Evolutionary conservation across 23 tunicate species (phyloP), one percentile per base, ranked within the genome.

Genomic region (Corella eumyota): DNA sequence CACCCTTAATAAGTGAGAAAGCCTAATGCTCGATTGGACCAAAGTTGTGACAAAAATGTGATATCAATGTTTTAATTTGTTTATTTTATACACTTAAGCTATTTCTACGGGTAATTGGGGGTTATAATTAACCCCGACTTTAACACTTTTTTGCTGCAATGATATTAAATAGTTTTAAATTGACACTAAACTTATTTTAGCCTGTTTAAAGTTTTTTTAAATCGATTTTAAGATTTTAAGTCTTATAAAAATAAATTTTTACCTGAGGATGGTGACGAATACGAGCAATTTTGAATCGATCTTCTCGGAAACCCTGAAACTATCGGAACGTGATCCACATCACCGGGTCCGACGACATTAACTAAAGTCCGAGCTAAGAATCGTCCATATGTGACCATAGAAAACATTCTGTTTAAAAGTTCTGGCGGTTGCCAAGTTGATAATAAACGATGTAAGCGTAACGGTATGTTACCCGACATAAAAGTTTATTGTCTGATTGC

Each of bases 301-400:
- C 67, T 62, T 52, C 34, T 53, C 1, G 85, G 61, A 63, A 59
- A 67, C 26, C 69, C 24, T 0, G 81, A 34, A 17, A 67, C 64
- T 45, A 50, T 28, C 25, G 87, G 81, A 50, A 62, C 36, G 50
- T 63, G 34, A 31, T 68, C 65, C 15, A 72, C 67, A 36, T 88
- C 76, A 19, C 80, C 81, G 44, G 77, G 96, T 15, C 71, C 31
- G 6, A 79, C 25, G 2, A 81, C 46, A 56, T 78, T 78, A 1
- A 80, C 88, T 15, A 88, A 31, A 4, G 73, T 77, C 55, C 96
- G 60, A 21, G 81, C 81, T 1, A 78, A 36, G 25, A 77, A 27
- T 24, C 88, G 68, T 17, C 88, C 87, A 63, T 73, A 88, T 11
- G 87, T 61, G 38, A 79, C 63, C 53, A 88, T 69, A 33, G 96